Evolutionary conservation across 2,113 vertebrate species (phyloP).

Genomic region (Alethe castanea): DNA sequence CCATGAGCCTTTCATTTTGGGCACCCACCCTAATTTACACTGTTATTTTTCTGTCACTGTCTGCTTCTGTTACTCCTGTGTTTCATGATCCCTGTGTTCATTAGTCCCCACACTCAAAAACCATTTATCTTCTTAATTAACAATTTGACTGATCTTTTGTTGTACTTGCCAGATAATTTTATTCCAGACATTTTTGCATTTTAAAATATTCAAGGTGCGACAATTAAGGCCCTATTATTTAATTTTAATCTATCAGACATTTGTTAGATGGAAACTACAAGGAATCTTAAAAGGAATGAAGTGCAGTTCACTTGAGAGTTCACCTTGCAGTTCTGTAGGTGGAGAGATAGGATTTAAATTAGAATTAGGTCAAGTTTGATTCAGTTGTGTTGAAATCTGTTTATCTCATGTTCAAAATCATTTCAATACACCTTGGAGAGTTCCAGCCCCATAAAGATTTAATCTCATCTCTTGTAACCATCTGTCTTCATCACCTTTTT

Average conservation of each 20-base stretch:
- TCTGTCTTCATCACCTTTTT: not conserved
- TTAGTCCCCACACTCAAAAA: not conserved
- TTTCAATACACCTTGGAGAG: not conserved
- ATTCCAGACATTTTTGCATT: not conserved
- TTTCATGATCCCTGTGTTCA: not conserved
- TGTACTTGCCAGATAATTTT: conserved; percentile 5
- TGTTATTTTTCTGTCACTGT: not conserved
- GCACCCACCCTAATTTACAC: not conserved
- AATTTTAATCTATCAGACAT: not conserved
- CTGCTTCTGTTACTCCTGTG: not conserved
- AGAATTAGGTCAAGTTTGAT: conserved; percentile 6
- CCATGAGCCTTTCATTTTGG: not conserved
- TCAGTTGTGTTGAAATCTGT: not conserved
- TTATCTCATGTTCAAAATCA: not conserved
- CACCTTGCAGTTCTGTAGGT: not conserved
- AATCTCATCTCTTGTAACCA: not conserved
- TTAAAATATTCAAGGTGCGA: not conserved
- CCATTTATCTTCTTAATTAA: not conserved
- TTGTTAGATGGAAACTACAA: not conserved
- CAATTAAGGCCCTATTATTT: conserved; percentile 9
- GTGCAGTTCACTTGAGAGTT: not conserved
- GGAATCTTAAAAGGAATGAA: not conserved
- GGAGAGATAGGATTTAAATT: not conserved
- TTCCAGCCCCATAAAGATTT: not conserved
- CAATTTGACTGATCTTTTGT: conserved; percentile 28